These are phyloP conservation scores for Pseudorhombus dupliciocellatus DNA, from an alignment of 2,113 vertebrate genomes.

Conservation along the genomic window DNA sequence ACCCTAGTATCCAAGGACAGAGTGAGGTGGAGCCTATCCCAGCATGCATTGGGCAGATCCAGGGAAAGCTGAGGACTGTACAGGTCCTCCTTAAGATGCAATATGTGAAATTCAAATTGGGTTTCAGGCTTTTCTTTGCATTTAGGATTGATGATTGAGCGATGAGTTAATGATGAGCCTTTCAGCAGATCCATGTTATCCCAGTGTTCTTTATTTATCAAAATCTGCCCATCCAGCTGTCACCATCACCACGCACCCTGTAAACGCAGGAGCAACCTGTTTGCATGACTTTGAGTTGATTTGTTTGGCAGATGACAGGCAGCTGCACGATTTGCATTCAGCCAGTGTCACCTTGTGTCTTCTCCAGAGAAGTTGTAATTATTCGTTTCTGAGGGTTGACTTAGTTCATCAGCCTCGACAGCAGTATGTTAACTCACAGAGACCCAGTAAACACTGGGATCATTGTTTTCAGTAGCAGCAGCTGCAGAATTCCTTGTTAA, in stretches of 20 bases:
- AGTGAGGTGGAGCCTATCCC: conserved; percentile 15
- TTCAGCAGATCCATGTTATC: not conserved
- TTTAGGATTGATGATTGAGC: not conserved
- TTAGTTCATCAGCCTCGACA: too few relatives aligned
- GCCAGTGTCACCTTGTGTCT: conserved; percentile 29
- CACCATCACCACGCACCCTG: conserved; percentile 4
- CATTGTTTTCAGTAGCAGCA: not conserved
- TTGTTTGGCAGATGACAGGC: conserved; percentile 74
- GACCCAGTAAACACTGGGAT: not conserved
- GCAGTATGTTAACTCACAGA: not conserved
- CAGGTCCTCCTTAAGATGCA: not conserved
- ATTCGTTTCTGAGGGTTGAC: conserved; percentile 1
- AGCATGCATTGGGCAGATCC: conserved; percentile 21
- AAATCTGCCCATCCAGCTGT: not conserved
- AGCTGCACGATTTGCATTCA: conserved; percentile 74
- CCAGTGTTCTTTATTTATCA: not conserved
- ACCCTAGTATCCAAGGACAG: not conserved
- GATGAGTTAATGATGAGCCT: not conserved
- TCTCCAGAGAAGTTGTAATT: conserved; percentile 3
- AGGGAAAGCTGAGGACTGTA: not conserved
- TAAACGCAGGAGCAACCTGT: conserved; percentile 38
- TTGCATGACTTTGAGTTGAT: conserved; percentile 77
- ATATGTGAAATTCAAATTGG: conserved; percentile 33
- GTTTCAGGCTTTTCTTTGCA: not conserved
- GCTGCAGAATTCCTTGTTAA: too few relatives aligned